Conservation (phyloP, 1,140 invertebrate genomes). For the Paracyclopina nana region DNA sequence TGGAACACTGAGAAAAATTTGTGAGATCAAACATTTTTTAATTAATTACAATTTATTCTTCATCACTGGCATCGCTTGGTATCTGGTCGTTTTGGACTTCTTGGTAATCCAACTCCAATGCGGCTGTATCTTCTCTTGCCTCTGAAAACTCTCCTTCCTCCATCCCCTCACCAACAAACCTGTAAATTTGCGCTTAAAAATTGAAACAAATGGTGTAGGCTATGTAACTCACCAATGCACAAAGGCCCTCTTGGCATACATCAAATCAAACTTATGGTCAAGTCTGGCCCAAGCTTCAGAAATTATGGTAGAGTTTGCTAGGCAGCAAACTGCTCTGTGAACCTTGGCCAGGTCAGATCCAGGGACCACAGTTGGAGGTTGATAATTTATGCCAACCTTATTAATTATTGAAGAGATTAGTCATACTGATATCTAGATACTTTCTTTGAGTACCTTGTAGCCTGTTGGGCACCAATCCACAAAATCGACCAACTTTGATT, state of each 20-base stretch:
- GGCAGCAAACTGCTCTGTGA: conserved; percentile 29
- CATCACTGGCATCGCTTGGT: conserved; percentile 8
- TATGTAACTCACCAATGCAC: conserved; percentile 27
- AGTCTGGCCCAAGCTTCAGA: conserved; percentile 31
- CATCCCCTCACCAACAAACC: conserved; percentile 46
- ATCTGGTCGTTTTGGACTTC: conserved; percentile 25
- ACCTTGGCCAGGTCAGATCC: conserved; percentile 33
- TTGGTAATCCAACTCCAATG: conserved; percentile 40
- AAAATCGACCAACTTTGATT: conserved; percentile 29
- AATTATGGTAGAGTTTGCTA: conserved; percentile 33
- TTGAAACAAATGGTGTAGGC: conserved; percentile 4
- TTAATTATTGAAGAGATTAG: conserved; percentile 22
- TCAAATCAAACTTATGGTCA: conserved; percentile 28
- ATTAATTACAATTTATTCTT: too few species aligned
- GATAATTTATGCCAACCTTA: conserved; percentile 30
- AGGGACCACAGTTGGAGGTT: conserved; percentile 34
- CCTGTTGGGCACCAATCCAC: conserved; percentile 38
- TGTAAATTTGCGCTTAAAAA: conserved; percentile 14
- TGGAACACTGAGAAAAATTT: not conserved
- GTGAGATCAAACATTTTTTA: conserved; percentile 17
- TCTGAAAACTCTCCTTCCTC: conserved; percentile 52
- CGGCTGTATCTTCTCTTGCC: conserved; percentile 48
- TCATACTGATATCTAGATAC: conserved; percentile 18
- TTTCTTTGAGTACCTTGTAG: conserved; percentile 21
- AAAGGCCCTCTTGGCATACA: conserved; percentile 29